Percentiles rank a stretch among this genome's conserved stretches.
These are phyloP conservation scores for Agriopis aurantiaria DNA, from an alignment of 2,888 invertebrate genomes.

Conservation along the genomic window DNA sequence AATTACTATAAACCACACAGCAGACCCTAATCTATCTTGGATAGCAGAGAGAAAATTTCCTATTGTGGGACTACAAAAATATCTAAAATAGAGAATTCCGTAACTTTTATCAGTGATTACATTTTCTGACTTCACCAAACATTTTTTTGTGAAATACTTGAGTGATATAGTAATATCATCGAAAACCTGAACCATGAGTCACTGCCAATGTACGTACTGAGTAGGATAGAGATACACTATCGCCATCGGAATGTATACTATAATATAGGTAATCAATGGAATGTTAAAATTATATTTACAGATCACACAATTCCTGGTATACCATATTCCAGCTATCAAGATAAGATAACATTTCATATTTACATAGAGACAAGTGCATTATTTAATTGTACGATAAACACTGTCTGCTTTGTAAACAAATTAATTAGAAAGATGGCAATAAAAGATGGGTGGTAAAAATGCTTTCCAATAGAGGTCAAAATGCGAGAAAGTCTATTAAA, in stretches of 20 bases:
- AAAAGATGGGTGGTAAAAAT: conserved; percentile 46
- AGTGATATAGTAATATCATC: conserved; percentile 60
- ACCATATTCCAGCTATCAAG: conserved; percentile 44
- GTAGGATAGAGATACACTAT: conserved; percentile 59
- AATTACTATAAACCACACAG: background rate
- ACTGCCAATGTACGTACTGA: conserved; percentile 45
- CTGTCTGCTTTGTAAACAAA: conserved; percentile 19
- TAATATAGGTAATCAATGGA: conserved; percentile 48
- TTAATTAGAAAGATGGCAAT: conserved; percentile 18
- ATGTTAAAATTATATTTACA: conserved; percentile 52
- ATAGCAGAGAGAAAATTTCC: background rate
- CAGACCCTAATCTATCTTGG: background rate
- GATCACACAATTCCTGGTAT: conserved; percentile 55
- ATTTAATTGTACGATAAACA: conserved; percentile 22
- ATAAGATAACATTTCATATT: conserved; percentile 53
- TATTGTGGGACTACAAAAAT: background rate
- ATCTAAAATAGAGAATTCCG: background rate
- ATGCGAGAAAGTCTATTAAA: conserved; percentile 77
- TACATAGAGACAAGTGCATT: conserved; percentile 27
- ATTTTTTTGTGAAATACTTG: conserved; percentile 64
- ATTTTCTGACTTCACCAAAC: conserved; percentile 59
- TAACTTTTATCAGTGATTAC: conserved; percentile 51
- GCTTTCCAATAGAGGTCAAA: conserved; percentile 57
- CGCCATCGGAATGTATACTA: conserved; percentile 55
- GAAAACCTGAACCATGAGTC: conserved; percentile 59